phyloP scores from a whole-genome alignment of 2,888 invertebrate genomes.

The Andricus curvator region DNA sequence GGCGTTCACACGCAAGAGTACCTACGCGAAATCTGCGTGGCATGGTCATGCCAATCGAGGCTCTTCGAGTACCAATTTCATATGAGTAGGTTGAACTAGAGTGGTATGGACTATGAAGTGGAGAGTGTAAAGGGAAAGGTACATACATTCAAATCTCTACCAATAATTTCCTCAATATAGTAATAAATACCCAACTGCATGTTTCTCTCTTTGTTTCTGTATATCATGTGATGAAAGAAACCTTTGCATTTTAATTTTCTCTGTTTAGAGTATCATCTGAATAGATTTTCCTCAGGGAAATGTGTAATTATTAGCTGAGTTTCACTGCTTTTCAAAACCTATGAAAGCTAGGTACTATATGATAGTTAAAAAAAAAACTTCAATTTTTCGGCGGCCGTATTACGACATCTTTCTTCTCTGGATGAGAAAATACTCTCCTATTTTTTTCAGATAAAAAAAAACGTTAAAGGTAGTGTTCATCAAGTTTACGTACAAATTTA shows the following conservation, averaged over 20 bases:
- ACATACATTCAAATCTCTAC: slow-evolving; percentile 21
- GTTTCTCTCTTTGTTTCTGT: slow-evolving; percentile 2
- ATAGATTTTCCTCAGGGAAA: too few species aligned
- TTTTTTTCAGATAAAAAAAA: too few species aligned
- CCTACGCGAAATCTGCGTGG: slow-evolving; percentile 51
- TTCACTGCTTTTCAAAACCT: too few species aligned
- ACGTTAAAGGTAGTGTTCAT: too few species aligned
- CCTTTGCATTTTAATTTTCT: not conserved
- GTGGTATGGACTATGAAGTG: slow-evolving; percentile 48
- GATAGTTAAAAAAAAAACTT: too few species aligned
- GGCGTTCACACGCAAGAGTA: slow-evolving; percentile 36
- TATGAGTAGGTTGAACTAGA: slow-evolving; percentile 52
- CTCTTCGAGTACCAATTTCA: slow-evolving; percentile 66
- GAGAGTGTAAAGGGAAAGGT: slow-evolving; percentile 28
- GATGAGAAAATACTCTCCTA: too few species aligned
- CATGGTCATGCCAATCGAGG: slow-evolving; percentile 58
- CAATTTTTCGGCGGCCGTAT: too few species aligned
- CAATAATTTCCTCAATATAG: not conserved
- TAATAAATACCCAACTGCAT: not conserved
- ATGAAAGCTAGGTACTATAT: too few species aligned
- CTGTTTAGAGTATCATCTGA: too few species aligned
- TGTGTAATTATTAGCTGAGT: too few species aligned
- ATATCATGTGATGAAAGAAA: not conserved
- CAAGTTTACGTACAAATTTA: too few species aligned
- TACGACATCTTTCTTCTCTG: too few species aligned